These are phyloP conservation scores for Asbolus verrucosus DNA, from an alignment of 1,140 invertebrate species.

Conservation along the genomic window DNA sequence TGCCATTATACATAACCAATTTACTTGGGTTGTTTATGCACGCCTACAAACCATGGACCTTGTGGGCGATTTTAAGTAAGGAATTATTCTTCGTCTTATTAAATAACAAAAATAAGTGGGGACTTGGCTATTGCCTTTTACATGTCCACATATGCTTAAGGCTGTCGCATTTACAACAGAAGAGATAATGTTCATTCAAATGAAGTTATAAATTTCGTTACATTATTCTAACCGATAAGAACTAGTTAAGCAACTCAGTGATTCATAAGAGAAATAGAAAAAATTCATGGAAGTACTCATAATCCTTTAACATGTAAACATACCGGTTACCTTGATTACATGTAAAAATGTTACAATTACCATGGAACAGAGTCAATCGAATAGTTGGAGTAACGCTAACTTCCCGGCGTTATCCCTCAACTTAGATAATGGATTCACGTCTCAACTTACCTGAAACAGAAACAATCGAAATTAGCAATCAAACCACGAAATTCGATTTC, in stretches of 20 bases:
- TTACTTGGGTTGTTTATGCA: conserved; percentile 25
- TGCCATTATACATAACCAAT: conserved; percentile 25
- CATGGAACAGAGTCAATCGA: too few relatives aligned
- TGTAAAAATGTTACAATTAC: too few relatives aligned
- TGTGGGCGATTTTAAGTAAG: conserved; percentile 28
- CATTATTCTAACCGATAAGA: not conserved
- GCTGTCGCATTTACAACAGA: not conserved
- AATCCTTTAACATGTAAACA: too few relatives aligned
- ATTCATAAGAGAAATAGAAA: too few relatives aligned
- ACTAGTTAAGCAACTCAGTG: too few relatives aligned
- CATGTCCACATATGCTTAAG: conserved; percentile 7
- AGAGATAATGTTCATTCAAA: conserved; percentile 2
- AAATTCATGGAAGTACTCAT: too few relatives aligned
- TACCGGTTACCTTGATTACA: too few relatives aligned
- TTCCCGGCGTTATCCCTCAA: too few relatives aligned
- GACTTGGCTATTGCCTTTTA: conserved; percentile 21
- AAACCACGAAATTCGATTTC: too few relatives aligned
- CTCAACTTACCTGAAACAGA: conserved; percentile 26
- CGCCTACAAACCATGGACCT: conserved; percentile 13
- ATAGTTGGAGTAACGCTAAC: too few relatives aligned
- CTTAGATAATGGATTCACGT: not conserved
- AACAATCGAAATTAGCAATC: conserved; percentile 5
- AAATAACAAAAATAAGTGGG: conserved; percentile 25
- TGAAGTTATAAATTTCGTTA: not conserved
- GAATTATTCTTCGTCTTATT: conserved; percentile 31